Evolutionary conservation across 2,113 vertebrate species (phyloP).

Genomic region (Lepus timidus): DNA sequence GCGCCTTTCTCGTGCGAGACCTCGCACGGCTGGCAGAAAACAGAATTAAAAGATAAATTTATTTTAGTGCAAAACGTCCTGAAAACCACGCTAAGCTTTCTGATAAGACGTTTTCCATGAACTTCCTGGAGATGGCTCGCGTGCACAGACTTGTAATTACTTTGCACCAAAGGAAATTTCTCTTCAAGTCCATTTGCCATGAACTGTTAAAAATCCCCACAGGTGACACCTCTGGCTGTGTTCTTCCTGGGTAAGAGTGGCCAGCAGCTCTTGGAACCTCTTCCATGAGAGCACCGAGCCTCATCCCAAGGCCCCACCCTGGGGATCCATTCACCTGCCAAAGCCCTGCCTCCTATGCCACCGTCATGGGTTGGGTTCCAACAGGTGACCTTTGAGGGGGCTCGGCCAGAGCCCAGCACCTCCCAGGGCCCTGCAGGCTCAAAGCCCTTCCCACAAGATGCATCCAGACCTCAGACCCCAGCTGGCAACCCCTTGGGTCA

Average conservation of each 20-base stretch:
- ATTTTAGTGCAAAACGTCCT: too few species aligned
- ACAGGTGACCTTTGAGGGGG: fast-evolving
- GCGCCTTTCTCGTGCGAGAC: not conserved
- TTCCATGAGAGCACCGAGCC: not conserved
- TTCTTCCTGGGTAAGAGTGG: not conserved
- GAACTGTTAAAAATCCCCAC: too few species aligned
- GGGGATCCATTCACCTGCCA: not conserved
- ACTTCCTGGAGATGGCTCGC: too few species aligned
- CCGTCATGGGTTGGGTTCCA: not conserved
- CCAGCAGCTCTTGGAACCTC: not conserved
- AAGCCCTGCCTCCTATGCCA: not conserved
- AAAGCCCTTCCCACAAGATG: not conserved
- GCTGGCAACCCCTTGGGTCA: too few species aligned
- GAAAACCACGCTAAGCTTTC: too few species aligned
- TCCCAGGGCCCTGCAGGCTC: not conserved
- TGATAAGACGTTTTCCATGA: too few species aligned
- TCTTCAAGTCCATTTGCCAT: too few species aligned
- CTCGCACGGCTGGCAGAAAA: too few species aligned
- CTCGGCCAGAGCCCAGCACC: too few species aligned
- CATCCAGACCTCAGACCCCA: not conserved
- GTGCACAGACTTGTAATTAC: too few species aligned
- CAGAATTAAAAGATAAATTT: too few species aligned
- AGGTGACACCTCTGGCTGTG: not conserved
- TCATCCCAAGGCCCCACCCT: fast-evolving
- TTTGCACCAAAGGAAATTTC: too few species aligned